Evolutionary conservation across 2,113 vertebrate species (phyloP), one percentile per base, ranked within the genome.

Genomic region (Microtus oregoni): DNA sequence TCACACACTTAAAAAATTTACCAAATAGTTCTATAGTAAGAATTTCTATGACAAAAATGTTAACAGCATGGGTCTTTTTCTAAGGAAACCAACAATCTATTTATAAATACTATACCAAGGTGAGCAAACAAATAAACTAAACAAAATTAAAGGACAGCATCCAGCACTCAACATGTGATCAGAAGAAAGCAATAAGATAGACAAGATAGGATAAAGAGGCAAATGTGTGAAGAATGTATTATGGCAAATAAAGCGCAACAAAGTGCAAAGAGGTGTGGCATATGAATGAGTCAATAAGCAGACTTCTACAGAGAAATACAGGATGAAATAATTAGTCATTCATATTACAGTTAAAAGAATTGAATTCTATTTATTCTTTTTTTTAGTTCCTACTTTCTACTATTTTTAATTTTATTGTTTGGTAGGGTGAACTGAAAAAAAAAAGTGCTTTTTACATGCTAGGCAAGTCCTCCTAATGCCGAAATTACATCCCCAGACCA

Each of bases 21-120:
- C 41, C 47, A 85, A 90, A 90, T 32, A 86, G 61, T 91, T 90
- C 72, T 68, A 73, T 47, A 94, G 13, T 63, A 94, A 72, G 47
- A 82, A 91, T 75, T 96, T 94, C 81, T 78, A 91, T 91, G 3
- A 91, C 55, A 90, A 94, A 97, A 85, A 94, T 92, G 24, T 77
- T 72, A 95, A 96, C 94, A 24, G 10, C 20, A 93, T 70, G n/a
- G 67, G 41, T 89, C 78, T 73, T 96, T 26, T n/a, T 96, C 68
- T 81, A 97, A 55, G 75, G 50, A 88, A 96, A 73, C 14, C 47
- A 88, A 96, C 26, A 96, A 67, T 72, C n/a, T 92, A 89, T 17
- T 93, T 82, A 89, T 86, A 95, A 44, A 97, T 47, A 83, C 58
- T 91, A 92, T 20, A 86, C 35, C 68, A 95, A 95, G 78, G 52